phyloP scores from a whole-genome alignment of 1,140 invertebrate species.

The Platorchestia sp. region DNA sequence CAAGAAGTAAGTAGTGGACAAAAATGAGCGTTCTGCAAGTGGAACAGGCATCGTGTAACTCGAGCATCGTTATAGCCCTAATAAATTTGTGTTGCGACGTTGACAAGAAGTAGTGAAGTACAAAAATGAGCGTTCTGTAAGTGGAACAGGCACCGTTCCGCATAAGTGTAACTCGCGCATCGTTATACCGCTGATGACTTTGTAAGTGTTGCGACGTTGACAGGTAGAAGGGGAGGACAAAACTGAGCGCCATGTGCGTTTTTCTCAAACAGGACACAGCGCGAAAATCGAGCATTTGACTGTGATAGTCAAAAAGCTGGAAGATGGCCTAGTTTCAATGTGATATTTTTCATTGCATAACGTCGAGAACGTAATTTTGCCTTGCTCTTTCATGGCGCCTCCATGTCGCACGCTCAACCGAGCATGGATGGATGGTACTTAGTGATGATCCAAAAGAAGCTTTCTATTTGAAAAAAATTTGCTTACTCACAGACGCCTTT shows the following conservation, averaged over 20 bases:
- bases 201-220: neutral
- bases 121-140: neutral
- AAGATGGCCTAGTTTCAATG: neutral
- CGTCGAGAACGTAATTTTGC: neutral
- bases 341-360: neutral
- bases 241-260: neutral
- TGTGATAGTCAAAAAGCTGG: neutral
- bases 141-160: neutral
- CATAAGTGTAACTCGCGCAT: neutral
- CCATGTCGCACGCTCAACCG: neutral
- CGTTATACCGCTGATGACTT: neutral
- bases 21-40: neutral
- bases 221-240: neutral
- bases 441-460: neutral
- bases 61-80: neutral
- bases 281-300: neutral
- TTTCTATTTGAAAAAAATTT: neutral
- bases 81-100: neutral
- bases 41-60: neutral
- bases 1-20: neutral
- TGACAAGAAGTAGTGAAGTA: neutral
- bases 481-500: constrained; percentile 33
- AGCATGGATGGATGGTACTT: neutral
- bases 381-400: neutral
- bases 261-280: neutral